phyloP scores from a whole-genome alignment of 2,113 vertebrate genomes.

The Notechis scutatus region DNA sequence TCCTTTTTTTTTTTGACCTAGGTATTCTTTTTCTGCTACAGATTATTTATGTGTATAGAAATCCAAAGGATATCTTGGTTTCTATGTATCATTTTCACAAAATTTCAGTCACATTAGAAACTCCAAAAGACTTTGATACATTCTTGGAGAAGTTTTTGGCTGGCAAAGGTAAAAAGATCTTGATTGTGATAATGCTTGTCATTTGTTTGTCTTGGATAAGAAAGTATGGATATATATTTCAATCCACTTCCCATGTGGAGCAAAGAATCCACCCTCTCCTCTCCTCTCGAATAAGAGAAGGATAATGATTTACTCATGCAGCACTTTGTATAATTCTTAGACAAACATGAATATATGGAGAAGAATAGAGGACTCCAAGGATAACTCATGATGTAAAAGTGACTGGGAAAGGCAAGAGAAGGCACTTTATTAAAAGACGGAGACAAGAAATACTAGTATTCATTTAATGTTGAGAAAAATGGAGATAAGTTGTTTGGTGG shows the following conservation, averaged over 20 bases:
- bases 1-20: neutral
- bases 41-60: slow-evolving; percentile 73
- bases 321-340: neutral
- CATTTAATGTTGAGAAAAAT: neutral
- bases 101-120: neutral
- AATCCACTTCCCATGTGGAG: neutral
- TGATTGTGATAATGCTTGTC: neutral
- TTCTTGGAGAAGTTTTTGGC: slow-evolving; percentile 66
- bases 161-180: slow-evolving; percentile 53
- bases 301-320: neutral
- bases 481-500: neutral
- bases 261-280: neutral
- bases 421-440: neutral
- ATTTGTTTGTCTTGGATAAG: neutral
- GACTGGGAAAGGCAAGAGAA: neutral
- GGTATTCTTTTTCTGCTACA: slow-evolving; percentile 37
- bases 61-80: slow-evolving; percentile 72
- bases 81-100: slow-evolving; percentile 71
- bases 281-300: neutral
- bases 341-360: neutral
- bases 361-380: neutral
- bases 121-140: slow-evolving; percentile 47
- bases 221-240: neutral
- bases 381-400: neutral
- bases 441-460: neutral